Percentiles rank a stretch among this genome's conserved stretches.
Conservation (phyloP, 2,888 invertebrate genomes). For the Baccha elongata region DNA sequence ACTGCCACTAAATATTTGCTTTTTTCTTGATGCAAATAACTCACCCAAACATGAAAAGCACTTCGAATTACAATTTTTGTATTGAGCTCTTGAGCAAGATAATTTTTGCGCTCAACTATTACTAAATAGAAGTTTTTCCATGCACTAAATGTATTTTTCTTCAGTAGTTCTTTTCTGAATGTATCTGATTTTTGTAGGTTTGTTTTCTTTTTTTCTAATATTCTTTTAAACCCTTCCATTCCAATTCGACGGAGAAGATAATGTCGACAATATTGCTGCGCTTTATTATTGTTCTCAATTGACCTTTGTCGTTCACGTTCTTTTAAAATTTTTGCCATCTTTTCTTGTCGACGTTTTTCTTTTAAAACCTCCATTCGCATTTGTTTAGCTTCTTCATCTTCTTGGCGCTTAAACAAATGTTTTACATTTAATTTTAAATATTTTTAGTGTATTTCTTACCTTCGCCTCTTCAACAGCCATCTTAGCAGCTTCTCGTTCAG, state of each 20-base stretch:
- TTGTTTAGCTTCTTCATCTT: conserved; percentile 85
- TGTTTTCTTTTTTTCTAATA: conserved; percentile 79
- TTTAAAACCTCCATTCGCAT: conserved; percentile 85
- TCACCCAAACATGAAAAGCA: conserved; percentile 83
- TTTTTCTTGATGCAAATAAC: conserved; percentile 76
- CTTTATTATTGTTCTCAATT: conserved; percentile 82
- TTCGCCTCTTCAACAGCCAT: conserved; percentile 81
- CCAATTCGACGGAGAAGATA: conserved; percentile 79
- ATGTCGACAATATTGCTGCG: conserved; percentile 81
- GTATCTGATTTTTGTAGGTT: conserved; percentile 82
- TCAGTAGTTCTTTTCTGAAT: conserved; percentile 83
- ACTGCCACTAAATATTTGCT: conserved; percentile 87
- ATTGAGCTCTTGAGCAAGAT: conserved; percentile 84
- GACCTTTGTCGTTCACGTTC: conserved; percentile 83
- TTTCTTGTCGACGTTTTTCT: conserved; percentile 85
- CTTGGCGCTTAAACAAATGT: conserved; percentile 78
- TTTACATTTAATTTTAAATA: not conserved
- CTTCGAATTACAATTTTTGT: conserved; percentile 83
- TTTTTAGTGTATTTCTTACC: conserved; percentile 74
- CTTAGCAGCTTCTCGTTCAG: conserved; percentile 82
- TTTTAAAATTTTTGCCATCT: conserved; percentile 85
- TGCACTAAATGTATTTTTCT: conserved; percentile 83
- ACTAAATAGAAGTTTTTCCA: conserved; percentile 84
- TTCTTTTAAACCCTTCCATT: conserved; percentile 80
- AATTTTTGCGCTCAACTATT: conserved; percentile 83